Percentiles rank a stretch among this genome's conserved stretches.
Conservation (phyloP, 2,113 vertebrate species). For the Oreocharis arfaki region DNA sequence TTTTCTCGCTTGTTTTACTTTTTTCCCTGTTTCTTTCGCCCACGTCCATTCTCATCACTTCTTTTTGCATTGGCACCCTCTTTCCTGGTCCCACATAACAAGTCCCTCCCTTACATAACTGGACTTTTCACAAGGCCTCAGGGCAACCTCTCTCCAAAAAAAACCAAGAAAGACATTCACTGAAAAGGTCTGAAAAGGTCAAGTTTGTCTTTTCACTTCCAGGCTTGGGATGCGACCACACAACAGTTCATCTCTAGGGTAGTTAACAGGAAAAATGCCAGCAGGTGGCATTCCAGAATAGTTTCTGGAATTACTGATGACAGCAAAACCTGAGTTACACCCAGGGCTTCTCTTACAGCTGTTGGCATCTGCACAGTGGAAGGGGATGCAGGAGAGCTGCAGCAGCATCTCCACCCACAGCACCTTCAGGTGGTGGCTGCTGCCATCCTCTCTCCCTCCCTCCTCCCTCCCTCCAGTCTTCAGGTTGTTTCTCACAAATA, state of each 20-base stretch:
- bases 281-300: constrained; percentile 55
- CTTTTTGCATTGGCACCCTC: neutral
- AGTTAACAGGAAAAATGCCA: neutral
- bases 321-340: neutral
- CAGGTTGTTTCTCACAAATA: neutral
- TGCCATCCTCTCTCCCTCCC: neutral
- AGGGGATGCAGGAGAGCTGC: neutral
- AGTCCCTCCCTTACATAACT: neutral
- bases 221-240: rapidly evolving
- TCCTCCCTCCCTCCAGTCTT: neutral
- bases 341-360: neutral
- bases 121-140: neutral
- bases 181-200: neutral
- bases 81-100: neutral
- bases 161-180: neutral
- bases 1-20: neutral
- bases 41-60: rapidly evolving
- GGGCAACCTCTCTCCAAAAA: neutral
- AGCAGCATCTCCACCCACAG: neutral
- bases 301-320: neutral
- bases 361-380: neutral
- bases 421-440: neutral
- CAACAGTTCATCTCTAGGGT: neutral
- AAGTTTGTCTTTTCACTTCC: neutral
- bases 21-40: neutral